A percentile compares a stretch with the other conserved stretches of the same genome.
Evolutionary conservation across 2,113 vertebrate genomes (phyloP).

Genomic region (Gymnobelideus leadbeateri): DNA sequence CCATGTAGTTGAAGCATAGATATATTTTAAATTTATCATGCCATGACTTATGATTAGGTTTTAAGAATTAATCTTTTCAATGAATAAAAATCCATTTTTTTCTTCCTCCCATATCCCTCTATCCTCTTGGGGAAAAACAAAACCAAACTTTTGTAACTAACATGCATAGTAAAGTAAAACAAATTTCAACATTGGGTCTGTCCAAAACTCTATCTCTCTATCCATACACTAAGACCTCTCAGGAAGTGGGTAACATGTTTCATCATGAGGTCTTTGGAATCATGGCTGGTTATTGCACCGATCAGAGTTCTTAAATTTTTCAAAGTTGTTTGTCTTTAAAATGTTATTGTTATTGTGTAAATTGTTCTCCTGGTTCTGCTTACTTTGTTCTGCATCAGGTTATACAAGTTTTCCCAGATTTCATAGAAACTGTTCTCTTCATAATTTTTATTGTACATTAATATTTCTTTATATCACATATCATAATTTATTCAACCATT

Average conservation of each 20-base stretch:
- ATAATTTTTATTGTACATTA: background rate
- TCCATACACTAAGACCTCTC: background rate
- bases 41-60: too few species aligned
- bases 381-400: background rate
- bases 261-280: background rate
- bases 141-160: too few species aligned
- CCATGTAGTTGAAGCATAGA: too few species aligned
- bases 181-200: too few species aligned
- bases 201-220: too few species aligned
- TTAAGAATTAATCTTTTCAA: too few species aligned
- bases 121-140: too few species aligned
- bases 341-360: background rate
- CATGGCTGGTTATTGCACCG: background rate
- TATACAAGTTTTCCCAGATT: background rate
- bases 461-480: background rate
- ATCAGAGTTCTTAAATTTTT: background rate
- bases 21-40: too few species aligned
- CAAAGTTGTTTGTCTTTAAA: background rate
- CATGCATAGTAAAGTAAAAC: too few species aligned
- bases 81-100: too few species aligned
- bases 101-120: too few species aligned
- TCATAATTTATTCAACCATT: background rate
- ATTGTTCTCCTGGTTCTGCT: background rate
- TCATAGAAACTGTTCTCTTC: background rate
- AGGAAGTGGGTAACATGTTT: background rate